Evolutionary conservation across 2,113 vertebrate species (phyloP).

Genomic region (Naja naja): DNA sequence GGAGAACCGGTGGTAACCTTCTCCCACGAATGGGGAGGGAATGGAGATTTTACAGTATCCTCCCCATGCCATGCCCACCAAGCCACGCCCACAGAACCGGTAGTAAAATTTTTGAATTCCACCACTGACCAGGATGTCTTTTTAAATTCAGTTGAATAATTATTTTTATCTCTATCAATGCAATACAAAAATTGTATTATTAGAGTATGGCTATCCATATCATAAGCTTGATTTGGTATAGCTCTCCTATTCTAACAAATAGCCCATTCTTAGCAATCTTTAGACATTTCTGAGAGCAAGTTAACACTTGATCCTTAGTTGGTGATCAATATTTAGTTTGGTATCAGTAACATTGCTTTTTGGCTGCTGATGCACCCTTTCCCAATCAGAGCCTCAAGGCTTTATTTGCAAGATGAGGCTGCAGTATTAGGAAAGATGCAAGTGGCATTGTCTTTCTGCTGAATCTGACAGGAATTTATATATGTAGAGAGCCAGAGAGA

Average conservation of each 20-base stretch:
- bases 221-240: not conserved
- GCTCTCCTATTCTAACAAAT: not conserved
- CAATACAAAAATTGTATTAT: not conserved
- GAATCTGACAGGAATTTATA: not conserved
- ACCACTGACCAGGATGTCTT: not conserved
- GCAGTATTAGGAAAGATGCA: not conserved
- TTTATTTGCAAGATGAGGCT: not conserved
- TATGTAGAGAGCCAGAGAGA: not conserved
- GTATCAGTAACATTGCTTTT: not conserved
- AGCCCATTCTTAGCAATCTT: not conserved
- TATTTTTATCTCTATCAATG: not conserved
- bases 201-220: not conserved
- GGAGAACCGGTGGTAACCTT: no score
- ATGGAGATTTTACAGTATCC: no score
- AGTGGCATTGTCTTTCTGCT: not conserved
- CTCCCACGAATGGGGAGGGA: no score
- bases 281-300: not conserved
- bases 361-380: not conserved
- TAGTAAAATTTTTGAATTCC: no score
- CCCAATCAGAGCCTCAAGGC: not conserved
- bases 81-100: no score
- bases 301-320: not conserved
- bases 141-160: not conserved
- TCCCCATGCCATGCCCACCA: no score
- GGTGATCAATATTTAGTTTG: not conserved